Percentiles rank a stretch among this genome's conserved stretches.
These are phyloP conservation scores for Stegophylla sp. DNA, from an alignment of 2,888 invertebrate species.

Conservation along the genomic window DNA sequence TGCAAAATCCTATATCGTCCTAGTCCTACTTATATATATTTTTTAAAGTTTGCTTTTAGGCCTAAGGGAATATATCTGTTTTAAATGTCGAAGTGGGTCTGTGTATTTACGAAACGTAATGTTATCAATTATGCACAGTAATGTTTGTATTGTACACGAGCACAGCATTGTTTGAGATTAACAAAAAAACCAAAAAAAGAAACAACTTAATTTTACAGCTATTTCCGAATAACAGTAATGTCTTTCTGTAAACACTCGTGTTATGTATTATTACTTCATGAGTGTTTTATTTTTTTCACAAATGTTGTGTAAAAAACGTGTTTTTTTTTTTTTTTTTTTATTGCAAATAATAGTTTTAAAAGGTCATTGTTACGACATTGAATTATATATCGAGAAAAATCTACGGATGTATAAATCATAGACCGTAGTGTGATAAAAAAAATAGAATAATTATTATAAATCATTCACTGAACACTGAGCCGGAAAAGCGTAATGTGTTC, in stretches of 20 bases:
- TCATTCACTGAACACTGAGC: neutral
- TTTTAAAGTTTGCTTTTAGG: no score
- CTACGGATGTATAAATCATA: neutral
- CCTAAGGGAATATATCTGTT: no score
- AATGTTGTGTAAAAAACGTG: neutral
- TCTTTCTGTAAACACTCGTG: constrained; percentile 9
- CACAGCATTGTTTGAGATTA: neutral
- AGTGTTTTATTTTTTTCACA: neutral
- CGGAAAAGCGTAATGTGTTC: neutral
- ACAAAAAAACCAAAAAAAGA: no score
- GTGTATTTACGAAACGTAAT: neutral
- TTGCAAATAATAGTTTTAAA: neutral
- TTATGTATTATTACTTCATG: constrained; percentile 9
- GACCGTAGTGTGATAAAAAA: neutral
- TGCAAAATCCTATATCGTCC: no score
- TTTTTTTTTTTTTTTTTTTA: neutral
- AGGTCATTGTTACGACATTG: constrained; percentile 22
- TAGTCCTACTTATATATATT: no score
- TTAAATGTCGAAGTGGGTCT: neutral
- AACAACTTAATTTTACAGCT: neutral
- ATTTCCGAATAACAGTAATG: neutral
- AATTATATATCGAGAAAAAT: neutral
- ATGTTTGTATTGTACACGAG: neutral
- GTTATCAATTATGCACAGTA: neutral
- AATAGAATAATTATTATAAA: constrained; percentile 19